phyloP scores from a whole-genome alignment of 2,888 invertebrate species.

The Drosophila nr. perissopoda region DNA sequence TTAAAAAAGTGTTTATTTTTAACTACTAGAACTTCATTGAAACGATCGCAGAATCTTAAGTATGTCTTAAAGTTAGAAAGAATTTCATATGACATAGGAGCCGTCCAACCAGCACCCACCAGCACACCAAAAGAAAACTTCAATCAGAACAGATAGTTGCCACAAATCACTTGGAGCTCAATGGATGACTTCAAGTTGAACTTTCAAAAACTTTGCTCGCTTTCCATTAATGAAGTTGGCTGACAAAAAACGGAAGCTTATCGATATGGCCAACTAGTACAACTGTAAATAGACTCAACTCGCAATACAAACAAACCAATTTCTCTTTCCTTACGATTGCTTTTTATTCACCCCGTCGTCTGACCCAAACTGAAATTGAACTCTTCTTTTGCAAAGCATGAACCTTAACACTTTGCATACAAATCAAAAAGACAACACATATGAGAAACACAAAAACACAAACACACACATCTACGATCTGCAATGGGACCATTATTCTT shows the following conservation, averaged over 20 bases:
- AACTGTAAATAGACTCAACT: conserved; percentile 57
- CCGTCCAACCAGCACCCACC: neutral
- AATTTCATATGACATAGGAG: neutral
- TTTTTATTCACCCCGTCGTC: conserved; percentile 14
- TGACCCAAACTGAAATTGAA: conserved; percentile 67
- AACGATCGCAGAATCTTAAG: neutral
- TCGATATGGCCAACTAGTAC: conserved; percentile 73
- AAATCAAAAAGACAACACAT: conserved; percentile 68
- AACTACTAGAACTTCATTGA: neutral
- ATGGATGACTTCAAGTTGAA: conserved; percentile 42
- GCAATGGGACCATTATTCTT: conserved; percentile 79
- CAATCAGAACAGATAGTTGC: conserved; percentile 26
- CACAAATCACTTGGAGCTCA: conserved; percentile 45
- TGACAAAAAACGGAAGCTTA: conserved; percentile 61
- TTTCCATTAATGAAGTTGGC: conserved; percentile 64
- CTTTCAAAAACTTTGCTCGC: conserved; percentile 55
- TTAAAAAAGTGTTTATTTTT: neutral
- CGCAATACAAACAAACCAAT: conserved; percentile 65
- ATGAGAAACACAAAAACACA: conserved; percentile 15
- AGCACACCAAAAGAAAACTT: neutral
- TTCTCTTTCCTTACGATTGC: conserved; percentile 23
- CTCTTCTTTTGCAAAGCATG: conserved; percentile 57
- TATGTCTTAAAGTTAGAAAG: neutral
- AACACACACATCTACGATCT: conserved; percentile 58
- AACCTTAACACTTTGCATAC: conserved; percentile 77